phyloP scores from a whole-genome alignment of 2,797 vertebrate genomes.

The Rhabdophis nuchalis region DNA sequence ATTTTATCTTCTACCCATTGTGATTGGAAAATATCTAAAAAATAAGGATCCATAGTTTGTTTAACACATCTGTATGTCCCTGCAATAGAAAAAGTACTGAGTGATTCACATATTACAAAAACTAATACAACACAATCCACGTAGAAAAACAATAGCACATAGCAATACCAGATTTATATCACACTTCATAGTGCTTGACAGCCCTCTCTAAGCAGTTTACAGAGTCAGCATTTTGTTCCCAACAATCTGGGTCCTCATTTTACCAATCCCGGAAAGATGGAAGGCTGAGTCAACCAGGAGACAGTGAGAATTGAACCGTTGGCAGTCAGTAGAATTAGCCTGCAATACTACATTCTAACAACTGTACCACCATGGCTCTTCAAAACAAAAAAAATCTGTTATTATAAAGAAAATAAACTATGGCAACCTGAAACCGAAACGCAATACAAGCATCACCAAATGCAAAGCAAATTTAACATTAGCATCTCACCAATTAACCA shows the following conservation, averaged over 20 bases:
- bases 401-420: background rate
- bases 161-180: background rate
- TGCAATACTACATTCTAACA: background rate
- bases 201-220: background rate
- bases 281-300: background rate
- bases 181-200: background rate
- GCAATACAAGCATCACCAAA: background rate
- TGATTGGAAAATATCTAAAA: background rate
- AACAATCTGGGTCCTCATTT: background rate
- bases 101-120: background rate
- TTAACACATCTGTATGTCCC: background rate
- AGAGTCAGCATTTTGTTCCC: background rate
- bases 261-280: background rate
- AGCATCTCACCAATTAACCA: background rate
- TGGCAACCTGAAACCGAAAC: background rate
- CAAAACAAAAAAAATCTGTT: background rate
- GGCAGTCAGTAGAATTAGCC: background rate
- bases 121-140: background rate
- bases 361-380: background rate
- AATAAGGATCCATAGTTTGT: background rate
- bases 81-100: background rate
- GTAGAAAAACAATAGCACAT: background rate
- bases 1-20: background rate
- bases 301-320: background rate
- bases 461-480: background rate